phyloP scores from a whole-genome alignment of 1,140 invertebrate genomes.

The Lysiphlebus fabarum region DNA sequence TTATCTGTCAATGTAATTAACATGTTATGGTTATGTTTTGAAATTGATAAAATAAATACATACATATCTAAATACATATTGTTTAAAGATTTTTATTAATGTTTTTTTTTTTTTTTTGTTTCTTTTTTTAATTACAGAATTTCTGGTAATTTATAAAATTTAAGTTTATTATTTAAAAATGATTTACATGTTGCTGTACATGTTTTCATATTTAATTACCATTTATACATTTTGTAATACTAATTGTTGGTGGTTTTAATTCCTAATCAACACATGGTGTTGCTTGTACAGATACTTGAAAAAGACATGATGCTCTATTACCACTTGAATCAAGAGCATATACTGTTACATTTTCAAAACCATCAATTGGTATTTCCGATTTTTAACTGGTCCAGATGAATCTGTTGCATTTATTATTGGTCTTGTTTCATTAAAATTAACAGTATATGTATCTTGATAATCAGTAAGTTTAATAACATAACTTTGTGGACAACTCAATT shows the following conservation, averaged over 20 bases:
- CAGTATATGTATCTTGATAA: constrained; percentile 82
- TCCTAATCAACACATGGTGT: constrained; percentile 94
- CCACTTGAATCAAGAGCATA: constrained; percentile 84
- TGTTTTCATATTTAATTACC: constrained; percentile 66
- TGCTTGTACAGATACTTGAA: constrained; percentile 91
- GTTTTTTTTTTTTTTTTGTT: too few relatives aligned
- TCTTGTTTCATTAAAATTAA: constrained; percentile 90
- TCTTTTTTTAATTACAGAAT: too few relatives aligned
- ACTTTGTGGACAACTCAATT: constrained; percentile 89
- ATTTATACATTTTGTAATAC: constrained; percentile 81
- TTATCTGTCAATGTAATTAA: too few relatives aligned
- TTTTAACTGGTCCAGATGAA: constrained; percentile 81
- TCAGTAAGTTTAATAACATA: constrained; percentile 91
- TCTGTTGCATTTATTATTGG: constrained; percentile 83
- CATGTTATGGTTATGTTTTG: too few relatives aligned
- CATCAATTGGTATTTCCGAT: constrained; percentile 83
- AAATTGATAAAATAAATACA: too few relatives aligned
- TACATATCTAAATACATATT: too few relatives aligned
- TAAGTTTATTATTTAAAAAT: too few relatives aligned
- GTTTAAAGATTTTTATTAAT: too few relatives aligned
- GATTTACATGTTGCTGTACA: constrained; percentile 88
- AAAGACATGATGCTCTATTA: constrained; percentile 87
- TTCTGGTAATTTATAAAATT: too few relatives aligned
- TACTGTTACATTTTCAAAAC: constrained; percentile 92
- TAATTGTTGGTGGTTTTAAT: constrained; percentile 80